Evolutionary conservation across 2,888 invertebrate species (phyloP), one percentile per base, ranked within the genome.

Genomic region (Stramonita haemastoma): DNA sequence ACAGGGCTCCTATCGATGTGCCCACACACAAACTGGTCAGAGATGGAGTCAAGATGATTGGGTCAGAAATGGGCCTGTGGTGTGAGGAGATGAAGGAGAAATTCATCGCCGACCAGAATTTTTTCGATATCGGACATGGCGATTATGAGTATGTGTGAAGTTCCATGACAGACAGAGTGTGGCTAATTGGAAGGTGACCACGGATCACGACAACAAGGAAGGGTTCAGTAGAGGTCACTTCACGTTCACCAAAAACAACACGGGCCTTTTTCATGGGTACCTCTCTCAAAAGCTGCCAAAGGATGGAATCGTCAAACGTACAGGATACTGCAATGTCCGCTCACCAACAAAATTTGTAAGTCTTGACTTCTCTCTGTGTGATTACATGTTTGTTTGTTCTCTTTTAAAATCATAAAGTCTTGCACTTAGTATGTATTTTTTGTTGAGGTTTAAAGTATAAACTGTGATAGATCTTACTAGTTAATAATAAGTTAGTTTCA

Each of bases 271-370:
- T 91, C 93, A 93, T 90, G 96, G 96, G 5, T 90, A 93, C 66
- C 90, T 96, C 0, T 93, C 93, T 88, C 95, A 97, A 0, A 97
- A 97, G 90, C 96, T 98, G 22, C 97, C 98, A 0, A 97, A 97
- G 95, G 98, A 98, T 96, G 99, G 99, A 2, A 96, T 96, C 90
- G 97, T 97, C 0, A 97, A 97, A 94, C 97, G 97, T 89, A 97
- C 98, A 29, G 99, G 99, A 0, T 99, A 98, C 95, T 98, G 98
- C 92, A 98, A 97, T 93, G 97, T 99, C 87, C 97, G 97, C 91
- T 97, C 98, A 0, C 96, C 97, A 81, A 96, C 97, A 93, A 95
- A 94, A n/a, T 91, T 91, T 91, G 95, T 95, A 92, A 86, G 87
- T 89, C 22, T 86, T 46, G 13, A 34, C 84, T 17, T 13, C 79